phyloP scores from a whole-genome alignment of 2,888 invertebrate genomes.

The Loripinus fragilis region DNA sequence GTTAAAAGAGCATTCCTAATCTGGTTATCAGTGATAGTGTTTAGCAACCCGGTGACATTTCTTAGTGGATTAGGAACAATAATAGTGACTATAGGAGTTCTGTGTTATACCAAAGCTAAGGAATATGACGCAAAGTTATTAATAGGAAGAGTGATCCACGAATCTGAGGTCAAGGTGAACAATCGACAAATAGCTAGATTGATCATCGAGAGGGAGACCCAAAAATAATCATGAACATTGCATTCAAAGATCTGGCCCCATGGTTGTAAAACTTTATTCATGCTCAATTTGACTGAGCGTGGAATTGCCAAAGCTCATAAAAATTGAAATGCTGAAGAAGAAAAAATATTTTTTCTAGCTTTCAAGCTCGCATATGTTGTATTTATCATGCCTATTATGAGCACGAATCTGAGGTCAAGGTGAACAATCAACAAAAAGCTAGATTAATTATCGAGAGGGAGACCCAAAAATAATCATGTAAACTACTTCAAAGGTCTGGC shows the following conservation, averaged over 20 bases:
- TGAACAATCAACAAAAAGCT: background rate
- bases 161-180: background rate
- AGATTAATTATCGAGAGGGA: background rate
- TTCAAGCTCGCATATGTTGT: too few relatives aligned
- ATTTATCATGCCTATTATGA: too few relatives aligned
- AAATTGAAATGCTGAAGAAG: too few relatives aligned
- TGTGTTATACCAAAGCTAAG: constrained; percentile 90
- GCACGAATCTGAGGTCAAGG: constrained; percentile 3
- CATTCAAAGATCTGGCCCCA: too few relatives aligned
- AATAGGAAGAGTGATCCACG: background rate
- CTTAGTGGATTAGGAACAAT: constrained; percentile 89
- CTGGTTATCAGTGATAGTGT: constrained; percentile 90
- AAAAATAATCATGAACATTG: too few relatives aligned
- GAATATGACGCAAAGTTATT: constrained; percentile 69
- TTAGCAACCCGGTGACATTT: constrained; percentile 90
- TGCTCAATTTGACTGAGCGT: too few relatives aligned
- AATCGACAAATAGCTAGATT: background rate
- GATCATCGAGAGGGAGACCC: background rate
- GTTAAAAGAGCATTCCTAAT: constrained; percentile 91
- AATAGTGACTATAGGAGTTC: constrained; percentile 89
- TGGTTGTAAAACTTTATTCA: too few relatives aligned
- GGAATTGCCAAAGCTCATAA: too few relatives aligned
- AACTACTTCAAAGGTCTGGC: too few relatives aligned
- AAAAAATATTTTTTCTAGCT: too few relatives aligned
- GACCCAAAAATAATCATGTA: background rate